Evolutionary conservation across 2,888 invertebrate genomes (phyloP).

Genomic region (Stratiomys singularior): DNA sequence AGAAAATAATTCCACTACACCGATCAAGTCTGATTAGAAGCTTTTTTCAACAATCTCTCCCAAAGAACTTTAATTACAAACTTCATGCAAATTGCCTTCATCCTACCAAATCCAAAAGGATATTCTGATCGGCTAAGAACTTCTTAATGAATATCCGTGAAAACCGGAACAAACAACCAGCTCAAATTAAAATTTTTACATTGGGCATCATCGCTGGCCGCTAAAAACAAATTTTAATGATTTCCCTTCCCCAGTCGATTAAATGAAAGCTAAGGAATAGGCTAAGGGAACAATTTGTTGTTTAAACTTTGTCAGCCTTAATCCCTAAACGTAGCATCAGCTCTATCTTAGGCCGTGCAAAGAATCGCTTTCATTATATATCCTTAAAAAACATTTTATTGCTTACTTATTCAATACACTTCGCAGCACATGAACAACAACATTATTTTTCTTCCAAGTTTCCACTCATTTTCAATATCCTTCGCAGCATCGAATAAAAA

Average conservation of each 20-base stretch:
- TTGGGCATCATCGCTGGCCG: neutral
- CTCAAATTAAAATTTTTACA: constrained; percentile 30
- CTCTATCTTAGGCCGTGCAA: too few species aligned
- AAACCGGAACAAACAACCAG: constrained; percentile 17
- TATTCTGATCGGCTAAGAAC: too few species aligned
- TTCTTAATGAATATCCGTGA: neutral
- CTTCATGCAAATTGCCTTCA: neutral
- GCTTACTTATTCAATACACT: neutral
- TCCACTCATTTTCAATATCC: constrained; percentile 30
- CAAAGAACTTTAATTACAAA: too few species aligned
- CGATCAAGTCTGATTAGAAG: too few species aligned
- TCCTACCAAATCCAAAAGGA: too few species aligned
- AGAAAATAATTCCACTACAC: too few species aligned
- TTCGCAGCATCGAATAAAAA: constrained; percentile 27
- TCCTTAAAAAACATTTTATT: constrained; percentile 11
- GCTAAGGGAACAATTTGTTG: neutral
- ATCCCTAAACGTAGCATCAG: too few species aligned
- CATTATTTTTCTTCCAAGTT: neutral
- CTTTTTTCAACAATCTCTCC: too few species aligned
- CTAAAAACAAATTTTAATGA: constrained; percentile 26
- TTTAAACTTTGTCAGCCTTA: neutral
- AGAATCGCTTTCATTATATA: too few species aligned
- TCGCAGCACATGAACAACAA: neutral
- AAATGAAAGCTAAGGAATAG: neutral
- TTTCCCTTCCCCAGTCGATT: neutral